Conservation (phyloP, 2,797 vertebrate genomes). For the Paguma larvata region DNA sequence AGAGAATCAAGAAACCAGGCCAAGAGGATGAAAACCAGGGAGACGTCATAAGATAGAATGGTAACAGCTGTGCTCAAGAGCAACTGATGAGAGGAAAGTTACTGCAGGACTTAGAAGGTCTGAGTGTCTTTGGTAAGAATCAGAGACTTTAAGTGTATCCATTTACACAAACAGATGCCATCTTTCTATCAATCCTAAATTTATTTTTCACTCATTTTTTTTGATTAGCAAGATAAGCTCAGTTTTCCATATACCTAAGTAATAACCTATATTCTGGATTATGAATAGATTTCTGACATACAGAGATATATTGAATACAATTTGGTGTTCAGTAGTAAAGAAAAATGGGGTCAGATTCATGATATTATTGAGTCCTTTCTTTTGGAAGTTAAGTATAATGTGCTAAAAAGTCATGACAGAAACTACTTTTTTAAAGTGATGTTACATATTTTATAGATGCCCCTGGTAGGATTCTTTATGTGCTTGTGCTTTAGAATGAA, state of each 20-base stretch:
- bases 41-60: neutral
- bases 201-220: slow-evolving; percentile 28
- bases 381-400: slow-evolving; percentile 77
- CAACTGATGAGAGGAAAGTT: neutral
- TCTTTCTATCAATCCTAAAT: neutral
- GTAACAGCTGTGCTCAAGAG: neutral
- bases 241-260: slow-evolving; percentile 3
- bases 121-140: neutral
- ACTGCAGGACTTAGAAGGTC: neutral
- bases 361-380: slow-evolving; percentile 74
- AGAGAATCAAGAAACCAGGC: neutral
- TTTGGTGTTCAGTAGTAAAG: neutral
- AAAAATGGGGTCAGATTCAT: slow-evolving; percentile 1
- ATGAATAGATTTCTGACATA: slow-evolving; percentile 11
- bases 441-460: slow-evolving; percentile 61
- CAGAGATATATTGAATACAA: neutral
- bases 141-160: neutral
- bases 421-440: slow-evolving; percentile 67
- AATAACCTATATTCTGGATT: slow-evolving; percentile 23
- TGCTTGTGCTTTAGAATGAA: slow-evolving; percentile 49
- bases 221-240: slow-evolving; percentile 8
- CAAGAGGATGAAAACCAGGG: neutral
- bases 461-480: slow-evolving; percentile 70
- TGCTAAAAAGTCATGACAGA: slow-evolving; percentile 78
- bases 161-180: neutral